Conservation (phyloP, 2,888 invertebrate species). For the Arge pagana region DNA sequence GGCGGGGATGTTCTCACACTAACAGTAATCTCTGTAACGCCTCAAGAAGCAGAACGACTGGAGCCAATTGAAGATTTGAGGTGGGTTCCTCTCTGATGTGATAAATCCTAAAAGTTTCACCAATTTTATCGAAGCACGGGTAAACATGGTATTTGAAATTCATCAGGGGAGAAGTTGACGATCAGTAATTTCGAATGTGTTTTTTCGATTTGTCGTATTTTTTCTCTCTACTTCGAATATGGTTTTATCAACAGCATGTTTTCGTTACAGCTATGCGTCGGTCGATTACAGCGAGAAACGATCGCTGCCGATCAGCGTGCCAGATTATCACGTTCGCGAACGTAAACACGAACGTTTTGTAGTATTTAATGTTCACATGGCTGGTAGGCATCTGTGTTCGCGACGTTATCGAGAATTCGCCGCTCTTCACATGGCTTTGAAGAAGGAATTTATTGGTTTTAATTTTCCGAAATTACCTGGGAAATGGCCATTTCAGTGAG, state of each 20-base stretch:
- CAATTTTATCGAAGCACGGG: too few species aligned
- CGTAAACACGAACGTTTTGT: constrained; percentile 89
- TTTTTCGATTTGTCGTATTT: too few species aligned
- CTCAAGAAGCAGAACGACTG: constrained; percentile 70
- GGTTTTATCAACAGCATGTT: neutral
- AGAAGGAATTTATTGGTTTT: constrained; percentile 94
- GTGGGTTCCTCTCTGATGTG: constrained; percentile 34
- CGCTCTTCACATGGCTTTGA: constrained; percentile 82
- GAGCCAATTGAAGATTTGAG: constrained; percentile 57
- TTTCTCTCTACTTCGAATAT: neutral
- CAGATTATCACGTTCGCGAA: constrained; percentile 92
- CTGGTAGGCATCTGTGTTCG: constrained; percentile 95
- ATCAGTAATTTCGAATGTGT: too few species aligned
- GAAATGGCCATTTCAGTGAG: constrained; percentile 93
- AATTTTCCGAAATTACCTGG: constrained; percentile 97
- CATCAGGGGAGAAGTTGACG: too few species aligned
- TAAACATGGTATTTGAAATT: too few species aligned
- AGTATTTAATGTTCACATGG: constrained; percentile 98
- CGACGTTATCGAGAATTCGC: constrained; percentile 95
- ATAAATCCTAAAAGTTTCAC: too few species aligned
- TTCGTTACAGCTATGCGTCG: constrained; percentile 74
- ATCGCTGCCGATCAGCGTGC: constrained; percentile 85
- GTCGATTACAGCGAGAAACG: constrained; percentile 95
- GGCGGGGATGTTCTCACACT: constrained; percentile 96
- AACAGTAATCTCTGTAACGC: constrained; percentile 95